Conservation (phyloP, 1,140 invertebrate species). For the Neotoxoptera formosana region DNA sequence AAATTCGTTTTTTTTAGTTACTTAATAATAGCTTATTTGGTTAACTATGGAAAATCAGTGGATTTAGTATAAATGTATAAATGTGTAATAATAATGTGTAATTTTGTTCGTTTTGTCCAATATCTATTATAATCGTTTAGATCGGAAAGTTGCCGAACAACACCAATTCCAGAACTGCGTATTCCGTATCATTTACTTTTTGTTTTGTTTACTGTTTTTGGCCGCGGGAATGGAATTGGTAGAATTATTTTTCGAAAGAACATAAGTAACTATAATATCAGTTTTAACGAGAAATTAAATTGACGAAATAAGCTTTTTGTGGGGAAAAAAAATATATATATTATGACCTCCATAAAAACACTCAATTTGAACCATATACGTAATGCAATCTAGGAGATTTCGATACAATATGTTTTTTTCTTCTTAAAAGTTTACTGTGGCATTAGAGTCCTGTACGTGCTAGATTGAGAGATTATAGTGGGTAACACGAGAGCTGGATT, state of each 20-base stretch:
- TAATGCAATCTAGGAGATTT: not conserved
- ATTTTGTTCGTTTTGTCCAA: not conserved
- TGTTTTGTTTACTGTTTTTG: not conserved
- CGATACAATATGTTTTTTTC: not conserved
- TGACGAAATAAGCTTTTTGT: not conserved
- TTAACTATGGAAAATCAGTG: not conserved
- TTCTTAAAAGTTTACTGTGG: not conserved
- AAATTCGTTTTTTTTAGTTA: not conserved
- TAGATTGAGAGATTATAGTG: not conserved
- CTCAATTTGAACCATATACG: not conserved
- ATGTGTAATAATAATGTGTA: not conserved
- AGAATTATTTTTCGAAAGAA: not conserved
- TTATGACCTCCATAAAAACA: not conserved
- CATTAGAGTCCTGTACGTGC: not conserved
- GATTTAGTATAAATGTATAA: not conserved
- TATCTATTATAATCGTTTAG: not conserved
- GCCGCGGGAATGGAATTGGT: not conserved
- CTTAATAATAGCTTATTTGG: not conserved
- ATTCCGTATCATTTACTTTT: not conserved
- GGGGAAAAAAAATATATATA: not conserved
- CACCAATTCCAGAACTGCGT: not conserved
- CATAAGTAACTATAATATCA: not conserved
- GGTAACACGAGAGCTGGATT: not conserved
- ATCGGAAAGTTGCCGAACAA: not conserved
- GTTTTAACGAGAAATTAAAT: not conserved